Evolutionary conservation across 1,140 invertebrate species (phyloP).

Genomic region (Mycetomoellerius zeteki): DNA sequence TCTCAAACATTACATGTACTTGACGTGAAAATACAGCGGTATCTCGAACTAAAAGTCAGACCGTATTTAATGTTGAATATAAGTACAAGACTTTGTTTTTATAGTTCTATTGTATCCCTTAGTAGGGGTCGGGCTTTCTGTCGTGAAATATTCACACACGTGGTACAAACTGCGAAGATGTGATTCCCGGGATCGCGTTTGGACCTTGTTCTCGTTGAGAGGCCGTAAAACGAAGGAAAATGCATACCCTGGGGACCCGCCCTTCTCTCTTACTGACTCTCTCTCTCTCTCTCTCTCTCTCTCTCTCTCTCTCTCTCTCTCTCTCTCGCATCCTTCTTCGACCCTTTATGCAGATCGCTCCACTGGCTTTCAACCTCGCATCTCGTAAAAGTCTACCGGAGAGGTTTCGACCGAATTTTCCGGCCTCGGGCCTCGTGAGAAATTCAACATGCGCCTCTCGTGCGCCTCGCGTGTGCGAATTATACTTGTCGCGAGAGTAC

Average conservation of each 20-base stretch:
- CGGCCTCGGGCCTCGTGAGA: constrained; percentile 46
- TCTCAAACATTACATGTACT: background rate
- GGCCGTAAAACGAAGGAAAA: constrained; percentile 52
- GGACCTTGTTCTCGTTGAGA: constrained; percentile 22
- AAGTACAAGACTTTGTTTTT: background rate
- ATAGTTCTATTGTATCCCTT: background rate
- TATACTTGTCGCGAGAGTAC: background rate
- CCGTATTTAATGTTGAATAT: background rate
- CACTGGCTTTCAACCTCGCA: constrained; percentile 37
- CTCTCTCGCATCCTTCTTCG: background rate
- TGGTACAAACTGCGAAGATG: constrained; percentile 44
- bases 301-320: background rate
- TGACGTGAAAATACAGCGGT: background rate
- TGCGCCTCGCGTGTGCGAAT: background rate
- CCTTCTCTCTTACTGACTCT: background rate
- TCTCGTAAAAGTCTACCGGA: constrained; percentile 43
- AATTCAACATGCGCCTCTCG: constrained; percentile 45
- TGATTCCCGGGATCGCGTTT: constrained; percentile 48
- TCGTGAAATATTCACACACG: constrained; percentile 47
- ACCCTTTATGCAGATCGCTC: constrained; percentile 23
- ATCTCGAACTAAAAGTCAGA: background rate
- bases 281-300: background rate
- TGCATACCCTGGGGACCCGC: constrained; percentile 15
- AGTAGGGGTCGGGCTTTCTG: background rate
- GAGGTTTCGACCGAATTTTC: constrained; percentile 29